Conservation (phyloP, 1,140 invertebrate species). For the Plodia interpunctella region DNA sequence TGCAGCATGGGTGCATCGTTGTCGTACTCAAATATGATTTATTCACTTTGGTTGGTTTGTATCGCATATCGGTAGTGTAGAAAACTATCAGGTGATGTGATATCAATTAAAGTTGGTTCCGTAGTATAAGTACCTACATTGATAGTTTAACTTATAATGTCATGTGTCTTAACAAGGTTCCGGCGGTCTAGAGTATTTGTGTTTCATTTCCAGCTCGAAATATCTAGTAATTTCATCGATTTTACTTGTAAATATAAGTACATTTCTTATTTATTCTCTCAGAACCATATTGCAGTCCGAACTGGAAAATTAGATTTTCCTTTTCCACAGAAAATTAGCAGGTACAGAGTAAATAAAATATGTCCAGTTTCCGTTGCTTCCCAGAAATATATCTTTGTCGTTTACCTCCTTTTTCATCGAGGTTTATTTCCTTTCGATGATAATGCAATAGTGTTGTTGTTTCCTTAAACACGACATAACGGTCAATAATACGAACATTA, state of each 20-base stretch:
- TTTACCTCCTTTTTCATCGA: conserved; percentile 5
- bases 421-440: conserved; percentile 9
- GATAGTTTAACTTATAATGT: not conserved
- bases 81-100: too few species aligned
- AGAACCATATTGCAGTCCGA: too few species aligned
- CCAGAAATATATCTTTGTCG: conserved; percentile 5
- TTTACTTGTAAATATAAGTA: too few species aligned
- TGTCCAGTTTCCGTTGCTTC: conserved; percentile 8
- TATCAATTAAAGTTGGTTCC: too few species aligned
- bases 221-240: too few species aligned
- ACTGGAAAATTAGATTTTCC: not conserved
- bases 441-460: conserved; percentile 13
- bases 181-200: too few species aligned
- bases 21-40: conserved; percentile 15
- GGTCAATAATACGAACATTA: not conserved
- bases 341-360: conserved; percentile 11
- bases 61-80: not conserved
- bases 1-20: conserved; percentile 33
- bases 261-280: too few species aligned
- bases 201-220: too few species aligned
- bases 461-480: not conserved
- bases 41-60: not conserved
- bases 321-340: not conserved
- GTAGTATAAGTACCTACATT: not conserved
- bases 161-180: too few species aligned